Percentiles rank a stretch among this genome's conserved stretches.
Evolutionary conservation across 2,888 invertebrate species (phyloP).

Genomic region (Zele albiditarsus): DNA sequence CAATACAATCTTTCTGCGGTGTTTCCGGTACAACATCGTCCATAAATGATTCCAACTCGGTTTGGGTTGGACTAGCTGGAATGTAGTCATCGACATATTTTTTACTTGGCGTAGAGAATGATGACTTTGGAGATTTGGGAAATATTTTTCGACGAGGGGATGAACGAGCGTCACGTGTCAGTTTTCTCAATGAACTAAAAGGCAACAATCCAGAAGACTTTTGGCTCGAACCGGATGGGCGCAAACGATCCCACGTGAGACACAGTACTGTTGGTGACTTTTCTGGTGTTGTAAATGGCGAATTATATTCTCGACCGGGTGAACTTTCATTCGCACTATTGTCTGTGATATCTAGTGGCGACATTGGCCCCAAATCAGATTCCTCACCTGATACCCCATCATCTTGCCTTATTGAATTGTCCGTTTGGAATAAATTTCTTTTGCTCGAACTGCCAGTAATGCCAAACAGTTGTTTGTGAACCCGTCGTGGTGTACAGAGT

Average conservation of each 20-base stretch:
- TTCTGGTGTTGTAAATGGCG: constrained; percentile 59
- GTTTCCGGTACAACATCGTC: constrained; percentile 60
- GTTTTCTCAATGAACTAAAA: constrained; percentile 57
- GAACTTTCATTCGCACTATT: constrained; percentile 58
- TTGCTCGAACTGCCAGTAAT: constrained; percentile 54
- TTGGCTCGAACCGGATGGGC: constrained; percentile 34
- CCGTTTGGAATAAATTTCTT: constrained; percentile 54
- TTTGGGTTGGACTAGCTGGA: constrained; percentile 41
- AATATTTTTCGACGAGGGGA: constrained; percentile 56
- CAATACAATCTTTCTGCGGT: constrained; percentile 56
- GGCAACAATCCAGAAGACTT: constrained; percentile 47
- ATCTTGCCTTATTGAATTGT: constrained; percentile 36
- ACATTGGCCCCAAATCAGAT: constrained; percentile 67
- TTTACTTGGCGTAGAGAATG: constrained; percentile 46
- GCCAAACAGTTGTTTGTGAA: constrained; percentile 58
- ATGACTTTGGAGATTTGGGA: constrained; percentile 46
- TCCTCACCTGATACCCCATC: constrained; percentile 59
- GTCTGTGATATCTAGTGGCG: constrained; percentile 62
- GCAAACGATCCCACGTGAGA: constrained; percentile 56
- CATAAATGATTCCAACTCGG: constrained; percentile 24
- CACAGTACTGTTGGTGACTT: constrained; percentile 48
- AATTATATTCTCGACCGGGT: constrained; percentile 57
- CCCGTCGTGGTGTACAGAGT: constrained; percentile 59
- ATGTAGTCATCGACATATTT: constrained; percentile 28
- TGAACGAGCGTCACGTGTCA: constrained; percentile 56